Base-by-base conservation (phyloP, 1,140 invertebrate species). In the Eubasilissa regina region DNA sequence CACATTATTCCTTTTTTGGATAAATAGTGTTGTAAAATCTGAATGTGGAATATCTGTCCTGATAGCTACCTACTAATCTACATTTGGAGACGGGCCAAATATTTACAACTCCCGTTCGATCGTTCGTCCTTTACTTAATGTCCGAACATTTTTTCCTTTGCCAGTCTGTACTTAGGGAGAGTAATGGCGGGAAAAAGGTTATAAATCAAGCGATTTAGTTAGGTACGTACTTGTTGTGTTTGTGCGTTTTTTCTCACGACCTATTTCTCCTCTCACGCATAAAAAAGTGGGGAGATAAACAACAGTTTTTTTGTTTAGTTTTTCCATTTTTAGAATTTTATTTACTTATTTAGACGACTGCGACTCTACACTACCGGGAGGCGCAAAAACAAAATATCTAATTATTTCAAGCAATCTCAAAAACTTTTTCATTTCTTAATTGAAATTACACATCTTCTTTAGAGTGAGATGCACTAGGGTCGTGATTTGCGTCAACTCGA, bases 201-300 rank as follows among this genome's bases (percentile, higher is more conserved):
- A 68, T 68, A 68, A 68, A 68, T 68, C 64, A 68, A 68, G n/a
- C 64, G 64, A 68, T 68, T 68, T 68, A 68, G 64, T 68, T 68
- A 68, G 64, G 64, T 68, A 68, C 64, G 17, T 68, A 68, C 64
- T 68, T 68, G 64, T 68, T 68, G 64, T 68, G 64, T 68, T 68
- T 68, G 64, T n/a, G 64, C 17, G 64, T n/a, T 68, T 15, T 66
- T 68, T 68, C 64, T 68, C 64, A 45, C 64, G 64, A 68, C 64
- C 64, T 43, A 68, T 68, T 68, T 68, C 64, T 68, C 45, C 64
- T 45, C 45, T 68, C 64, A 47, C 64, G 64, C 64, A 48, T 68
- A 68, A 68, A 68, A 66, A 51, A 45, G 13, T 66, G 0, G 64
- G 45, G 44, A 68, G 64, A 68, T 68, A 68, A 68, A 68, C 64